Base-by-base conservation (phyloP, 2,113 vertebrate genomes). In the Aptenodytes forsteri region DNA sequence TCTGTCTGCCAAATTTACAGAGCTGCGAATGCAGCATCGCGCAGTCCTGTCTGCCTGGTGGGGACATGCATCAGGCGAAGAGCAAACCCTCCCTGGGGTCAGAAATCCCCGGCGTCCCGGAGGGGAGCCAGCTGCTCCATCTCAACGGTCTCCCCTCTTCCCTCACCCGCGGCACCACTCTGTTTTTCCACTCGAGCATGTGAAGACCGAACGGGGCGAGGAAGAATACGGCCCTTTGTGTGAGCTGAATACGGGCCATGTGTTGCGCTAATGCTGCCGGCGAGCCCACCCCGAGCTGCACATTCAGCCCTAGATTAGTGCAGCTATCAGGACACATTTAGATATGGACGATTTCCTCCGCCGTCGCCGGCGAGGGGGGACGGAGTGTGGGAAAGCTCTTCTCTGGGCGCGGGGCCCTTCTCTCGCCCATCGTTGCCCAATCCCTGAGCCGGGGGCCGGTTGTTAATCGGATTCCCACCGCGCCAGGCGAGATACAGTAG, bases 341-440 rank as follows among this genome's bases (percentile, higher is more conserved):
- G 98, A 98, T 98, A 99, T 98, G 98, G 99, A 97, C 98, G 98
- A 98, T 98, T 99, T 99, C 99, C 98, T 98, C 98, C 89, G 97
- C 98, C 96, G 98, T 98, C 97, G 95, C 98, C 87, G 67, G 38
- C 55, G 16, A 77, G 85, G 75, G 85, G 86, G 85, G 61, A 91
- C 69, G 89, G 98, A 98, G 98, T 99, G 98, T 99, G 99, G 99
- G 99, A 99, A 99, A 98, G 95, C 97, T 95, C 97, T 96, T 97
- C 94, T 61, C 84, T 3, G 22, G 58, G 89, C 77, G 3, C 77
- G 20, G 75, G 94, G 93, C 94, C 91, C 89, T 97, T 95, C 97
- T 92, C 95, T 95, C 42, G 69, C 92, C 94, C 77, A 69, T 61
- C 73, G 15, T 30, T 81, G 96, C 96, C 89, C 95, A 92, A 95